phyloP scores from a whole-genome alignment of 2,797 vertebrate species.

The Poeciliopsis infans region DNA sequence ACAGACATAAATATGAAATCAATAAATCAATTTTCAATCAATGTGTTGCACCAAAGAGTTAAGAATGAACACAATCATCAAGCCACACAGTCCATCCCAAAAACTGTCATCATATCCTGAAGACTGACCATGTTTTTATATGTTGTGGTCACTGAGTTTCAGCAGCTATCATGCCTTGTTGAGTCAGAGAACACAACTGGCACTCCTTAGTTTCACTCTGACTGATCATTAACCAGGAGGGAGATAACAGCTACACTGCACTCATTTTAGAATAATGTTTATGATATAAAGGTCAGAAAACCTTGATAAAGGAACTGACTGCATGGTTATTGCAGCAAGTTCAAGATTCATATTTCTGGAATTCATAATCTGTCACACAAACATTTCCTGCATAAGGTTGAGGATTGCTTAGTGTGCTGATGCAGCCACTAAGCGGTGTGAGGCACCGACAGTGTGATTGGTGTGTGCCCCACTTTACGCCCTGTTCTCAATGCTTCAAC shows the following conservation, averaged over 20 bases:
- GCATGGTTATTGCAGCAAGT: background rate
- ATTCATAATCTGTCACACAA: background rate
- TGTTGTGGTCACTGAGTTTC: slow-evolving; percentile 4
- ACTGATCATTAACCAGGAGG: slow-evolving; percentile 76
- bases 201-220: slow-evolving; percentile 75
- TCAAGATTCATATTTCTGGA: slow-evolving; percentile 11
- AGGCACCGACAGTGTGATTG: too few relatives aligned
- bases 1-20: too few relatives aligned
- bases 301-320: slow-evolving; percentile 1
- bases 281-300: slow-evolving; percentile 17
- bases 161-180: slow-evolving; percentile 17
- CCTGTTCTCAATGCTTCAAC: too few relatives aligned
- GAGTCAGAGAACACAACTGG: slow-evolving; percentile 25
- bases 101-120: background rate
- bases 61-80: background rate
- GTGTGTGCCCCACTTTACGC: too few relatives aligned
- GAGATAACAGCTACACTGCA: slow-evolving; percentile 48
- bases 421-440: too few relatives aligned
- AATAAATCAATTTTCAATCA: too few relatives aligned
- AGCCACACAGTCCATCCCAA: background rate
- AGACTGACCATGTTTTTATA: background rate
- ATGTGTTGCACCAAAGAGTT: too few relatives aligned
- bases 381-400: background rate
- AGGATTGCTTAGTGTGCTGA: background rate
- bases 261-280: slow-evolving; percentile 5